A percentile compares a stretch with the other conserved stretches of the same genome.
These are phyloP conservation scores for Drosophila atripex DNA, from an alignment of 2,888 invertebrate species.

Conservation along the genomic window DNA sequence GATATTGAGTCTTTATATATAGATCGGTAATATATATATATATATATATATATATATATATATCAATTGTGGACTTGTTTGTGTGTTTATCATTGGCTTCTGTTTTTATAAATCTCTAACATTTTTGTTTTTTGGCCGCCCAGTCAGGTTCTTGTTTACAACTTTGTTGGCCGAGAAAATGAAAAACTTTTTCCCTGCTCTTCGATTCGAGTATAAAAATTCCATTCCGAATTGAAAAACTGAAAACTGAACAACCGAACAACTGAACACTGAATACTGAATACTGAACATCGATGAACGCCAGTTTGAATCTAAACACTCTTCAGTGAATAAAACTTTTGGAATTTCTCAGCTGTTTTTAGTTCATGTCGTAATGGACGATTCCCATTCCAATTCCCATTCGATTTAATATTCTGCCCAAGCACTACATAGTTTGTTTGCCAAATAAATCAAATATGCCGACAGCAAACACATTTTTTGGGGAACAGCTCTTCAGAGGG, in stretches of 20 bases:
- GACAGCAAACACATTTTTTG: not conserved
- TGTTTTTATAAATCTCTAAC: conserved; percentile 23
- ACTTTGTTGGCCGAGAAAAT: conserved; percentile 30
- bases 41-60: conserved; percentile 2
- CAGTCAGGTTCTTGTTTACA: conserved; percentile 34
- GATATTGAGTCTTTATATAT: conserved; percentile 1
- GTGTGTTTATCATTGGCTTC: conserved; percentile 31
- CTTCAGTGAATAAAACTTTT: conserved; percentile 66
- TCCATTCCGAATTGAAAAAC: conserved; percentile 13
- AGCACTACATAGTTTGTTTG: not conserved
- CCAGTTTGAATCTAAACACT: conserved; percentile 36
- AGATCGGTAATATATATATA: not conserved
- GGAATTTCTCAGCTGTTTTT: conserved; percentile 60
- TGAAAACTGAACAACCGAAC: too few species aligned
- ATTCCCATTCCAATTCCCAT: not conserved
- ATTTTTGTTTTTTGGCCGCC: conserved; percentile 8
- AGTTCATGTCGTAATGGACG: conserved; percentile 25
- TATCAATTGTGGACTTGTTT: not conserved
- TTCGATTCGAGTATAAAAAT: conserved; percentile 36
- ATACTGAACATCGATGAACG: conserved; percentile 1
- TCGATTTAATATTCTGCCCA: conserved; percentile 2
- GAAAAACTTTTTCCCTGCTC: conserved; percentile 14
- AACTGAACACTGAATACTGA: not conserved
- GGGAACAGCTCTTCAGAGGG: too few species aligned
- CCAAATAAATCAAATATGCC: conserved; percentile 2